Base-by-base conservation (phyloP, 2,888 invertebrate species). In the Timema podura region DNA sequence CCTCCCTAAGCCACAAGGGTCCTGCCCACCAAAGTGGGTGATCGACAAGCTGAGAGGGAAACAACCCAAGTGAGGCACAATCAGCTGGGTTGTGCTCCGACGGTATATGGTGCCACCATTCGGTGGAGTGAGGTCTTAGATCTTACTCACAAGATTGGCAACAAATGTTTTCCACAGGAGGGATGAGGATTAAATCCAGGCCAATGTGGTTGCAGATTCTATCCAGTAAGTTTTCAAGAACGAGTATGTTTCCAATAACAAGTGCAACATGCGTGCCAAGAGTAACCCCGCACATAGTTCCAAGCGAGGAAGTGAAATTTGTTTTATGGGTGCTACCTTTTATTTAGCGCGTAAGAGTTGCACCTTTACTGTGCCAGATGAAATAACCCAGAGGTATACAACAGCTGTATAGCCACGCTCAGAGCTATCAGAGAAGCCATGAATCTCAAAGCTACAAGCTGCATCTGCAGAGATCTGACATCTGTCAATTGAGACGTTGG, bases 51-150 rank as follows among this genome's bases (percentile, higher is more conserved):
- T 68, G 65, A 0, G 65, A 48, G 5, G 73, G 70, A 5, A 16
- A n/a, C 16, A 71, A 51, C 5, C 70, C 71, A 5, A 69, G 59
- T 0, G 78, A 76, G 0, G 76, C 76, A 46, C 76, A 69, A 59
- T 79, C 78, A 2, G 79, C 79, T 0, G 79, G 78, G 70, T 79
- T 79, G 8, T 73, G 67, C 1, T 72, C 64, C 0, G 76, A 74
- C 0, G 70, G 67, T 13, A 67, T 15, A 44, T 67, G 67, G 6
- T 67, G 67, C 51, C 67, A 49, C 13, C 44, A 51, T 48, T 49
- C 51, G 5, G 67, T 1, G 9, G 44, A 30, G 45, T 44, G 51
- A 48, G 49, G 15, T 67, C 9, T n/a, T 13, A 13, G 16, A 67
- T 67, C 49, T 67, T 30, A 5, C 44, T 48, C 9, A 67, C 67